These are phyloP conservation scores for Xiphydria camelus DNA, from an alignment of 2,888 invertebrate genomes.

Conservation along the genomic window DNA sequence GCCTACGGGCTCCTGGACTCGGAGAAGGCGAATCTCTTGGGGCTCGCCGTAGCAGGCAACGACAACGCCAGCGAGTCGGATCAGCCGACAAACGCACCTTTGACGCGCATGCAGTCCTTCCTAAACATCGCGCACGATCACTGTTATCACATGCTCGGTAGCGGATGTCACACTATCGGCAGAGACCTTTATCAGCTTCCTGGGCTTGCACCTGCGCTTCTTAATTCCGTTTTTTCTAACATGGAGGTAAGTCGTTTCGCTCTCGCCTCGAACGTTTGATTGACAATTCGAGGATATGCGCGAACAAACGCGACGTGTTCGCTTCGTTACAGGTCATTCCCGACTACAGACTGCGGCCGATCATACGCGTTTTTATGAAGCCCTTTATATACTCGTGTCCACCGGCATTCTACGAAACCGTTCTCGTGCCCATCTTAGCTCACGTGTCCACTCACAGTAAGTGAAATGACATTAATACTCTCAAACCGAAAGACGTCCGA, in stretches of 20 bases:
- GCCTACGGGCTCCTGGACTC: constrained; percentile 74
- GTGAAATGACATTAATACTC: constrained; percentile 34
- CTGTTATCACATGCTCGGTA: constrained; percentile 78
- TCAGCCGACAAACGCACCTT: constrained; percentile 61
- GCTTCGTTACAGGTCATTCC: constrained; percentile 67
- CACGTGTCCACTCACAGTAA: constrained; percentile 79
- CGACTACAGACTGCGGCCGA: constrained; percentile 81
- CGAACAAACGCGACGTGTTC: no score
- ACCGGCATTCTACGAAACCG: constrained; percentile 74
- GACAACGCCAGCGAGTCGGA: constrained; percentile 55
- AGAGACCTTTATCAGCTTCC: constrained; percentile 82
- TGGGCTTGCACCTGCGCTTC: constrained; percentile 74
- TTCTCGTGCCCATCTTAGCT: constrained; percentile 77
- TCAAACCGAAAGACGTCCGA: neutral
- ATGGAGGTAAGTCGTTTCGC: constrained; percentile 61
- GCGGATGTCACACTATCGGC: constrained; percentile 66
- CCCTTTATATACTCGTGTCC: constrained; percentile 87
- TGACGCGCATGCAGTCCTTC: constrained; percentile 84
- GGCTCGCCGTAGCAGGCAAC: constrained; percentile 56
- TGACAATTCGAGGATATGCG: no score
- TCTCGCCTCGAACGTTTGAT: no score
- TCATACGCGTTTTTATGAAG: constrained; percentile 83
- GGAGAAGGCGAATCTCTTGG: constrained; percentile 77
- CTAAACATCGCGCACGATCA: constrained; percentile 78
- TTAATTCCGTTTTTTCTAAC: constrained; percentile 72